A percentile compares a stretch with the other conserved stretches of the same genome.
Evolutionary conservation across 2,888 invertebrate species (phyloP).

Genomic region (Ernsta delagoae): DNA sequence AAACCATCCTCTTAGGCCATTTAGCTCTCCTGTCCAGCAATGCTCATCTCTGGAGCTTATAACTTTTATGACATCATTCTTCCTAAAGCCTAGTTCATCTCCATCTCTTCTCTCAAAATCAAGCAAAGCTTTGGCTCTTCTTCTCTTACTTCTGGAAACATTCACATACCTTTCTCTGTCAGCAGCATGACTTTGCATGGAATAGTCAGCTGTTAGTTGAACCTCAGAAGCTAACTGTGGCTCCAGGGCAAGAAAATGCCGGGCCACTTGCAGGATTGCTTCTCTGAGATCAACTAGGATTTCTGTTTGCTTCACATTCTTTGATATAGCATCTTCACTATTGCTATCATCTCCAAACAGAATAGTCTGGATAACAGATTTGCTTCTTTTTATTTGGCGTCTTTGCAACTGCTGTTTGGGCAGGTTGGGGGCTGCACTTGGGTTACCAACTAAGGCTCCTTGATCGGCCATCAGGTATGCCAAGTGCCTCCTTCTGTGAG

Average conservation of each 20-base stretch:
- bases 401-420: slow-evolving; percentile 96
- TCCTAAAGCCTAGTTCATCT: slow-evolving; percentile 98
- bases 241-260: slow-evolving; percentile 97
- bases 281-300: slow-evolving; percentile 98
- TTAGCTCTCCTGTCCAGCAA: slow-evolving; percentile 99
- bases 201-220: slow-evolving; percentile 95
- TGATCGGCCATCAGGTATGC: slow-evolving; percentile 99
- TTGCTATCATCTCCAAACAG: slow-evolving; percentile 92
- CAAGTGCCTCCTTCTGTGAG: slow-evolving; percentile 95
- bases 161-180: slow-evolving; percentile 98
- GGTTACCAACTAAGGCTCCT: slow-evolving; percentile 96
- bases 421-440: slow-evolving; percentile 94
- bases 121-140: slow-evolving; percentile 97
- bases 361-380: slow-evolving; percentile 95
- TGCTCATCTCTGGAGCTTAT: slow-evolving; percentile 99
- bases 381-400: slow-evolving; percentile 95
- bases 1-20: slow-evolving; percentile 98
- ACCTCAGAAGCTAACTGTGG: slow-evolving; percentile 93
- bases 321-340: slow-evolving; percentile 94
- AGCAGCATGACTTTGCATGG: slow-evolving; percentile 96
- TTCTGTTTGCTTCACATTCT: slow-evolving; percentile 99
- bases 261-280: slow-evolving; percentile 94
- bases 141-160: slow-evolving; percentile 93
- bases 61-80: slow-evolving; percentile 99
- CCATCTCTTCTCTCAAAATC: slow-evolving; percentile 99